Evolutionary conservation across 2,888 invertebrate genomes (phyloP).

Genomic region (Leuctra nigra): DNA sequence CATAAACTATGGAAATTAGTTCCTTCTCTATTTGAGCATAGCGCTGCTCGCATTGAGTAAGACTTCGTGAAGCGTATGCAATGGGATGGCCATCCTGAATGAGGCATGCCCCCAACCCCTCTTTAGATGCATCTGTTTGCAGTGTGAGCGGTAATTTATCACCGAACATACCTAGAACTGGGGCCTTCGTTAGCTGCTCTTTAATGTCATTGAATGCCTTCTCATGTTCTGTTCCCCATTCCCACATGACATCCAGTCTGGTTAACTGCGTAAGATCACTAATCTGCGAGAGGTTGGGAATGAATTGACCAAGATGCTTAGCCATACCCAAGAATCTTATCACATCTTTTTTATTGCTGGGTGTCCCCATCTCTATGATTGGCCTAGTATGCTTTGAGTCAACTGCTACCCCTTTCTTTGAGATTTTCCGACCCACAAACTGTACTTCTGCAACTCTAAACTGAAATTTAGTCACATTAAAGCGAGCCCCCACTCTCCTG

Average conservation of each 20-base stretch:
- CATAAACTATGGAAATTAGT: slow-evolving; percentile 24
- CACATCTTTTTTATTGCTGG: slow-evolving; percentile 8
- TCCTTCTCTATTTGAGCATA: slow-evolving; percentile 35
- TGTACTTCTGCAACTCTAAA: neutral
- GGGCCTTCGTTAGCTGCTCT: slow-evolving; percentile 19
- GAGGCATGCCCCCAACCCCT: slow-evolving; percentile 35
- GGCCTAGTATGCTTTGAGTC: neutral
- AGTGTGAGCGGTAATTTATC: slow-evolving; percentile 17
- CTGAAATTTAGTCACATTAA: slow-evolving; percentile 17
- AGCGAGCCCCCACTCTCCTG: neutral
- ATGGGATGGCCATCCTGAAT: slow-evolving; percentile 36
- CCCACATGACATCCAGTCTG: slow-evolving; percentile 8
- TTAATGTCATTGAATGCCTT: slow-evolving; percentile 20
- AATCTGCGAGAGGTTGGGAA: slow-evolving; percentile 5
- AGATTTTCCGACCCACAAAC: slow-evolving; percentile 9
- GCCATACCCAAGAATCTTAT: slow-evolving; percentile 17
- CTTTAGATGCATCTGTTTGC: slow-evolving; percentile 31
- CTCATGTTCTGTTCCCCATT: slow-evolving; percentile 16
- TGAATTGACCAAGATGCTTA: slow-evolving; percentile 14
- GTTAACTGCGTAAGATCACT: slow-evolving; percentile 20
- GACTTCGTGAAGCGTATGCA: slow-evolving; percentile 35
- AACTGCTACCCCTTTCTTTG: neutral
- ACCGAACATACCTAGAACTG: slow-evolving; percentile 24
- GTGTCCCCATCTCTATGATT: neutral
- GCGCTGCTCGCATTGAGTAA: slow-evolving; percentile 31